Base-by-base conservation (phyloP, 2,797 vertebrate species). In the Xyrichtys novacula region DNA sequence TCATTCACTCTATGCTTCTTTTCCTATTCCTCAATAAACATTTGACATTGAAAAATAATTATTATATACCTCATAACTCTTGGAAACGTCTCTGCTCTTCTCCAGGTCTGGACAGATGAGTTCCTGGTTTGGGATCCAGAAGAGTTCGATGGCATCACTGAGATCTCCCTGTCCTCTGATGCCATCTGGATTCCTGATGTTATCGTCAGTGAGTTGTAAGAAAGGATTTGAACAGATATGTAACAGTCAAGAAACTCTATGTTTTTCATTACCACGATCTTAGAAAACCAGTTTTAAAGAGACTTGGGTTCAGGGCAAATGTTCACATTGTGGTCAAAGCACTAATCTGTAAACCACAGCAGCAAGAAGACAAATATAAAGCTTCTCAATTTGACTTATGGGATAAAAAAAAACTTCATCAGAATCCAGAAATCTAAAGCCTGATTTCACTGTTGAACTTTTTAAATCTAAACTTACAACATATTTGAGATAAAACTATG, bases 91-190 rank as follows among this genome's bases (percentile, higher is more conserved):
- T 4, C 56, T 8, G 19, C 44, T 1, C 53, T 5, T 71, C 39
- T 80, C 71, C 88, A 97, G 96, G 91, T 95, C 65, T 97, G 96
- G 96, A 94, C 86, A 0, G 96, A 97, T 71, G 95, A 96, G 76
- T 96, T 96, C 89, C 90, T 97, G 61, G 92, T 95, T 36, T 97
- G 96, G 96, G 94, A 96, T 76, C 94, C 95, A 1, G 94, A 93
- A 19, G 91, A 94, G 65, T 97, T 96, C 71, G 95, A 97, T 65
- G 94, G 93, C 2, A 96, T 96, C 79, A 94, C 80, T 49, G 95
- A 95, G 80, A 94, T 96, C 80, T 96, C 95, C 0, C 83, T 96
- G 60, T 94, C 95, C 5, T 94, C 94, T 19, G 95, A 93, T 20
- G 91, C 91, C 58, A 92, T 97, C 83, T 97, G 96, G 96, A 90